Percentiles rank a stretch among this genome's conserved stretches.
These are phyloP conservation scores for Drosophila sp. DNA, from an alignment of 1,140 invertebrate genomes.

Conservation along the genomic window DNA sequence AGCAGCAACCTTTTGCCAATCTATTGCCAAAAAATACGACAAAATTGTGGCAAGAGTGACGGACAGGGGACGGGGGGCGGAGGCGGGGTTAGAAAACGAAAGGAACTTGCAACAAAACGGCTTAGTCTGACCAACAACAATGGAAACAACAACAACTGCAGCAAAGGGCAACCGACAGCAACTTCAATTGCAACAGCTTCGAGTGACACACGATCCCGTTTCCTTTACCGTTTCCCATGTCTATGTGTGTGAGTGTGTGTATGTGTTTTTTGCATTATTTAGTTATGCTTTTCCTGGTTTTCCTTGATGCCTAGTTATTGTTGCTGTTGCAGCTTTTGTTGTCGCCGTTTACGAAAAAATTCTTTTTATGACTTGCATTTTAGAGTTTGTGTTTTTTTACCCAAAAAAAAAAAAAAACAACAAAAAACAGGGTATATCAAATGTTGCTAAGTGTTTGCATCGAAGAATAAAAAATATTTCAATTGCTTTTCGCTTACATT, in stretches of 20 bases:
- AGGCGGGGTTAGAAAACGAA: neutral
- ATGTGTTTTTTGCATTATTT: slow-evolving; percentile 45
- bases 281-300: slow-evolving; percentile 22
- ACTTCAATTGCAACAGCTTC: slow-evolving; percentile 23
- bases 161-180: slow-evolving; percentile 3
- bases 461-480: too few species aligned
- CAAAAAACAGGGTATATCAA: neutral
- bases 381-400: neutral
- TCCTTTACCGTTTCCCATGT: neutral
- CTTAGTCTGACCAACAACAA: neutral
- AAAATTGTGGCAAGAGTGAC: neutral
- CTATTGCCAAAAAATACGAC: neutral
- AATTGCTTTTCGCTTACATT: too few species aligned
- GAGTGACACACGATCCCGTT: slow-evolving; percentile 12
- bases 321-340: neutral
- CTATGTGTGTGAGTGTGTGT: neutral
- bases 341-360: slow-evolving; percentile 23
- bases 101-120: neutral
- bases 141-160: slow-evolving; percentile 2
- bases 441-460: too few species aligned
- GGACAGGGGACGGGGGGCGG: neutral
- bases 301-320: slow-evolving; percentile 8
- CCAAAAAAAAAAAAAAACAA: neutral
- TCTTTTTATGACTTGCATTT: slow-evolving; percentile 12
- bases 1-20: neutral